These are phyloP conservation scores for Zaprionus davidi DNA, from an alignment of 1,140 invertebrate species.

Conservation along the genomic window DNA sequence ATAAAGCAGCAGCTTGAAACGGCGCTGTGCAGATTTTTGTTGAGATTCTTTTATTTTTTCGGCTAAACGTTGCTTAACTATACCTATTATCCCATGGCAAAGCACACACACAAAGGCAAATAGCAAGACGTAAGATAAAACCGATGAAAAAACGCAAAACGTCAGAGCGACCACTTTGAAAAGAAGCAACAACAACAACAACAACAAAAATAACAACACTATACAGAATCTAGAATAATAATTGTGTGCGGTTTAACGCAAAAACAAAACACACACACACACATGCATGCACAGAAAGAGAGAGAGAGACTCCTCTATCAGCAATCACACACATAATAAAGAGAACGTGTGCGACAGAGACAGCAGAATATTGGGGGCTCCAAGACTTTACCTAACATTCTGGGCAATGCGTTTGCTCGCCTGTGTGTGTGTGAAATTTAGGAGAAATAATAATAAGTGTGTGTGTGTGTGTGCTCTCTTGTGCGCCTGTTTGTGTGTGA, in stretches of 20 bases:
- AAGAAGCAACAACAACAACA: constrained; percentile 33
- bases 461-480: constrained; percentile 21
- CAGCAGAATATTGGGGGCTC: constrained; percentile 49
- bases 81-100: constrained; percentile 33
- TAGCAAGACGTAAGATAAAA: constrained; percentile 38
- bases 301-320: constrained; percentile 15
- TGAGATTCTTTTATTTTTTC: constrained; percentile 8
- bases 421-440: constrained; percentile 61
- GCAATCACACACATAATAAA: neutral
- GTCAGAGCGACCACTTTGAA: constrained; percentile 69
- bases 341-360: constrained; percentile 18
- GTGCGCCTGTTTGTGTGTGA: constrained; percentile 61
- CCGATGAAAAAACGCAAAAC: constrained; percentile 38
- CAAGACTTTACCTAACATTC: constrained; percentile 73
- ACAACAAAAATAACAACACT: constrained; percentile 24
- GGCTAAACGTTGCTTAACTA: constrained; percentile 43
- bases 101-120: constrained; percentile 37
- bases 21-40: constrained; percentile 20
- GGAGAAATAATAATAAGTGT: constrained; percentile 64
- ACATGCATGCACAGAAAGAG: neutral
- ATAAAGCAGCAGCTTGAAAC: constrained; percentile 12
- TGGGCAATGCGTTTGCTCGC: constrained; percentile 29
- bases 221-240: constrained; percentile 72
- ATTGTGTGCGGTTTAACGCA: constrained; percentile 60
- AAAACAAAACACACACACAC: constrained; percentile 15